Evolutionary conservation across 1,140 invertebrate species (phyloP).

Genomic region (Plectrocnemia conspersa): DNA sequence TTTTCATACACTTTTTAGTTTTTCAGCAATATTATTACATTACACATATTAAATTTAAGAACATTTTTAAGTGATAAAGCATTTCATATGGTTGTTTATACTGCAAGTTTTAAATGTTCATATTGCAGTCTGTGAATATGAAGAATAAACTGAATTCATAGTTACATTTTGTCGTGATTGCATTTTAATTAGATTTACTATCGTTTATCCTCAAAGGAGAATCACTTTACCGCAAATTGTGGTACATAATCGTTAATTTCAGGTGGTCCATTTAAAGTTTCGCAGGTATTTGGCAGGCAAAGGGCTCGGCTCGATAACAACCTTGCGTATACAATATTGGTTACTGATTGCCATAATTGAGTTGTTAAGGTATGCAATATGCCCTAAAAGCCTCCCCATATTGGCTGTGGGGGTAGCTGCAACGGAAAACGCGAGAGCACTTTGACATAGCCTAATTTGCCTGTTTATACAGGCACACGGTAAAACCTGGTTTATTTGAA

Average conservation of each 20-base stretch:
- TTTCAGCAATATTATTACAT: no score
- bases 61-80: no score
- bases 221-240: no score
- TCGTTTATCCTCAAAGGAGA: constrained; percentile 1
- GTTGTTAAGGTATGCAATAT: constrained; percentile 26
- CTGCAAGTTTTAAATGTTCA: no score
- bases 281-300: neutral
- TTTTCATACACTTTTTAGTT: no score
- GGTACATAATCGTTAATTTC: no score
- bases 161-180: constrained; percentile 31
- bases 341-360: constrained; percentile 32
- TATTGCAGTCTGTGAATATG: no score
- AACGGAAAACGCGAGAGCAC: neutral
- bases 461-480: no score
- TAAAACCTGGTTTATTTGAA: no score
- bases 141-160: constrained; percentile 18
- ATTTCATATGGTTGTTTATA: no score
- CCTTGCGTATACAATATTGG: neutral
- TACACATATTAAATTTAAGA: no score
- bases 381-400: constrained; percentile 20
- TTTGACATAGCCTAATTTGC: no score
- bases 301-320: neutral
- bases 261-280: neutral
- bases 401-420: neutral
- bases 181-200: constrained; percentile 30